Evolutionary conservation across 2,888 invertebrate species (phyloP).

Genomic region (Ditula angustiorana): DNA sequence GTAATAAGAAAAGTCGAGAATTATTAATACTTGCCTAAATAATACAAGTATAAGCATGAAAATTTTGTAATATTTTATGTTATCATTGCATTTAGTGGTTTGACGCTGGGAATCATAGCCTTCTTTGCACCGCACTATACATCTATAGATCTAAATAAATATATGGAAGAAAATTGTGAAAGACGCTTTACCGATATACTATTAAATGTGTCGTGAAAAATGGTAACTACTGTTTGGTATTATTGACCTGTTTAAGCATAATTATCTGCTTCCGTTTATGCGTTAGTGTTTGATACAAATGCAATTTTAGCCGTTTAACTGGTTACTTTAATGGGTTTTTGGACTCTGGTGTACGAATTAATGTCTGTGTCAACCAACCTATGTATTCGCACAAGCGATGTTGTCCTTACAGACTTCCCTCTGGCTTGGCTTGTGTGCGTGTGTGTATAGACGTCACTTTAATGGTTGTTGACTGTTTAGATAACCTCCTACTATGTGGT

Average conservation of each 20-base stretch:
- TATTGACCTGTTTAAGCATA: background rate
- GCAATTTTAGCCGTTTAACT: background rate
- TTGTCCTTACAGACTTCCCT: constrained; percentile 60
- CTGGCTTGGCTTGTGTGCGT: constrained; percentile 73
- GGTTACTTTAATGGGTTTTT: constrained; percentile 53
- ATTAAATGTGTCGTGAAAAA: background rate
- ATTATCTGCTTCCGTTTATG: background rate
- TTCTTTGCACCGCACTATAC: too few species aligned
- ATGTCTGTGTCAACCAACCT: constrained; percentile 46
- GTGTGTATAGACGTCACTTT: constrained; percentile 58
- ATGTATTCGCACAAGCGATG: constrained; percentile 75
- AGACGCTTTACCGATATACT: too few species aligned
- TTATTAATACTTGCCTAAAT: background rate
- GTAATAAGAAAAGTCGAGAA: background rate
- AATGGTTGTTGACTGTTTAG: constrained; percentile 58
- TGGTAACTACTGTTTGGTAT: background rate
- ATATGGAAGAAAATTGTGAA: too few species aligned
- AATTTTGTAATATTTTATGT: background rate
- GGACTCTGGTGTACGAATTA: constrained; percentile 62
- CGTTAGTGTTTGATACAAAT: background rate
- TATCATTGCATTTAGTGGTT: background rate
- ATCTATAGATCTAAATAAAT: too few species aligned
- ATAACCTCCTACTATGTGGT: constrained; percentile 53
- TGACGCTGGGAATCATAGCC: background rate
- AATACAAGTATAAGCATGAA: background rate